Evolutionary conservation across 2,888 invertebrate genomes (phyloP).

Genomic region (Ophion slaviceki): DNA sequence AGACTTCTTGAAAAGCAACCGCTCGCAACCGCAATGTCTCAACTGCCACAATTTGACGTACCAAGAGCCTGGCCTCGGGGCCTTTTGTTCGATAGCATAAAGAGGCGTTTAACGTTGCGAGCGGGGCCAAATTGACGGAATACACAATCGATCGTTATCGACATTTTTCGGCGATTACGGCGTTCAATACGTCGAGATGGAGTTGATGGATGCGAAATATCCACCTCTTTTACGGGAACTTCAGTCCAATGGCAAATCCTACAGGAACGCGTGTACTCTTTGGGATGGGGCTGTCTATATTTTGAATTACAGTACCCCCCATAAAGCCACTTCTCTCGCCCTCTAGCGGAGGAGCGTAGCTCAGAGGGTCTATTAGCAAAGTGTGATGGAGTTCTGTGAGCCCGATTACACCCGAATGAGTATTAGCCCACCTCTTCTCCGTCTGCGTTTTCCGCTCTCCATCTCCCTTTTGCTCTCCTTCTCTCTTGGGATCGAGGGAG

Average conservation of each 20-base stretch:
- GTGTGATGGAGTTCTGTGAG: slow-evolving; percentile 84
- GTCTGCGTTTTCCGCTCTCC: slow-evolving; percentile 40
- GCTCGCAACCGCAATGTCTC: slow-evolving; percentile 3
- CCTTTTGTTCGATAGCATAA: not conserved
- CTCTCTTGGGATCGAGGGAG: slow-evolving; percentile 68
- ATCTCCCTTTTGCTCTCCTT: slow-evolving; percentile 10
- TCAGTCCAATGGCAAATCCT: too few species aligned
- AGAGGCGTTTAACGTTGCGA: not conserved
- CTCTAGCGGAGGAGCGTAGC: slow-evolving; percentile 83
- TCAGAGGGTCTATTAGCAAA: slow-evolving; percentile 82
- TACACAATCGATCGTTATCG: slow-evolving; percentile 68
- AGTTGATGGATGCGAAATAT: slow-evolving; percentile 29
- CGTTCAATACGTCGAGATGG: slow-evolving; percentile 26
- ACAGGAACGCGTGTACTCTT: too few species aligned
- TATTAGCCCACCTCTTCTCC: slow-evolving; percentile 78
- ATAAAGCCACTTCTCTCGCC: slow-evolving; percentile 78
- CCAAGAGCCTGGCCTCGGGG: not conserved
- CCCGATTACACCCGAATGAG: slow-evolving; percentile 84
- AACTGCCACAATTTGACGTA: not conserved
- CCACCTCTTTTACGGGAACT: slow-evolving; percentile 4
- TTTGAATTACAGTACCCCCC: slow-evolving; percentile 65
- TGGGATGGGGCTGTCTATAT: not conserved
- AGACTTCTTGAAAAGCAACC: not conserved
- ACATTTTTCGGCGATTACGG: slow-evolving; percentile 74
- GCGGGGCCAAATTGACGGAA: slow-evolving; percentile 14